These are phyloP conservation scores for Enteromius mattozi DNA, from an alignment of 2,797 vertebrate genomes.

Conservation along the genomic window DNA sequence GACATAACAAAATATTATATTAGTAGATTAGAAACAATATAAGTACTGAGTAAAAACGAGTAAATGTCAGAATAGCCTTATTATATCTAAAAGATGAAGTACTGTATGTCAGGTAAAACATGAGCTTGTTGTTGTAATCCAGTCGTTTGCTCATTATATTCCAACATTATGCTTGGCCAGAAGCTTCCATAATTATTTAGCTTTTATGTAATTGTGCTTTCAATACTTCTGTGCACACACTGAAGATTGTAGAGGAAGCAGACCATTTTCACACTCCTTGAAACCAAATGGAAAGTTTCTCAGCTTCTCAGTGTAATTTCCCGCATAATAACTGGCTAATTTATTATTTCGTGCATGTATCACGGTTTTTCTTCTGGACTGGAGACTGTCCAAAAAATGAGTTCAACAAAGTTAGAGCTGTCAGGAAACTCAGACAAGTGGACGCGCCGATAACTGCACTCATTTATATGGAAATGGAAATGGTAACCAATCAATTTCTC, in stretches of 20 bases:
- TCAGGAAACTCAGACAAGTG: slow-evolving; percentile 51
- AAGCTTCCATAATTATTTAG: background rate
- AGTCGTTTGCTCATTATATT: background rate
- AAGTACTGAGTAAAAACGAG: background rate
- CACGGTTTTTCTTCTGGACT: background rate
- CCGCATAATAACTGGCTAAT: slow-evolving; percentile 30
- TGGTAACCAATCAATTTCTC: slow-evolving; percentile 58
- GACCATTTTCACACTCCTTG: background rate
- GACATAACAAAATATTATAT: background rate
- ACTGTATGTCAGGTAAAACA: background rate
- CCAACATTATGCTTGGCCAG: background rate
- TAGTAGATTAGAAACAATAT: background rate
- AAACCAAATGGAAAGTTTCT: slow-evolving; percentile 9
- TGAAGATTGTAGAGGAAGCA: background rate
- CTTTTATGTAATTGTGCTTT: background rate
- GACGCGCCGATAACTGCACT: slow-evolving; percentile 44
- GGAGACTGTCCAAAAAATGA: slow-evolving; percentile 6
- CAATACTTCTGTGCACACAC: background rate
- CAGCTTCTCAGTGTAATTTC: slow-evolving; percentile 25
- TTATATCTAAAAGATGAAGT: background rate
- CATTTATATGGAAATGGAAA: slow-evolving; percentile 65
- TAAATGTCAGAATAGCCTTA: background rate
- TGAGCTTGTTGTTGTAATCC: background rate
- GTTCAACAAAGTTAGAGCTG: slow-evolving; percentile 39
- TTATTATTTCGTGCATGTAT: slow-evolving; percentile 36